Base-by-base conservation (phyloP, 2,888 invertebrate species). In the Colletes collaris region DNA sequence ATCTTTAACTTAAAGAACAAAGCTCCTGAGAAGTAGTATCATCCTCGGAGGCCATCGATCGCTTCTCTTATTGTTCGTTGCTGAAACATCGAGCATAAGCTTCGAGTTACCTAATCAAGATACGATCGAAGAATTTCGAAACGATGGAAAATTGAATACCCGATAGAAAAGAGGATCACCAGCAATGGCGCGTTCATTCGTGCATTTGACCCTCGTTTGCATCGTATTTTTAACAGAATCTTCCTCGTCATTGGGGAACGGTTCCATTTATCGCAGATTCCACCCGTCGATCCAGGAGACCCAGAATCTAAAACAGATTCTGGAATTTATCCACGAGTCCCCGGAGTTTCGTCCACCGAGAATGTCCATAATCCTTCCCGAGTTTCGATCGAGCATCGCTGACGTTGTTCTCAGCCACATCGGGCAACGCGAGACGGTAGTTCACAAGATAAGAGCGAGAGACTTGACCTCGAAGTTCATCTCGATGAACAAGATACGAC, bases 291-390 rank as follows among this genome's bases (percentile, higher is more conserved):
- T 40, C 10, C 40, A 44, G 0, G 58, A 62, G 6, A 49, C 37
- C 0, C 46, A 79, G 13, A 87, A 90, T 58, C 60, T 89, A 27
- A 58, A 58, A 16, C 73, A 44, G 5, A 60, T 79, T 6, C 13
- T 90, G 50, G 52, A 86, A 35, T 83, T 76, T n/a, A 37, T 88
- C 6, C 63, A 55, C n/a, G 44, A 69, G 11, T 74, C 76, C 4
- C 53, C 80, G 0, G 87, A 87, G 65, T 86, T 88, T 19, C 64
- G 70, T 19, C 83, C 88, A 0, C 65, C 84, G 3, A 70, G 40
- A 3, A 16, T 87, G 3, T 83, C 87, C 5, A 55, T 89, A 2
- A 69, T 89, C 7, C 67, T 66, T 4, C 68, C 74, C 0, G 74
- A 78, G 8, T 35, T 53, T 10, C 68, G 46, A n/a, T 73, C 71